Conservation (phyloP, 2,797 vertebrate species). For the Squalus acanthias region DNA sequence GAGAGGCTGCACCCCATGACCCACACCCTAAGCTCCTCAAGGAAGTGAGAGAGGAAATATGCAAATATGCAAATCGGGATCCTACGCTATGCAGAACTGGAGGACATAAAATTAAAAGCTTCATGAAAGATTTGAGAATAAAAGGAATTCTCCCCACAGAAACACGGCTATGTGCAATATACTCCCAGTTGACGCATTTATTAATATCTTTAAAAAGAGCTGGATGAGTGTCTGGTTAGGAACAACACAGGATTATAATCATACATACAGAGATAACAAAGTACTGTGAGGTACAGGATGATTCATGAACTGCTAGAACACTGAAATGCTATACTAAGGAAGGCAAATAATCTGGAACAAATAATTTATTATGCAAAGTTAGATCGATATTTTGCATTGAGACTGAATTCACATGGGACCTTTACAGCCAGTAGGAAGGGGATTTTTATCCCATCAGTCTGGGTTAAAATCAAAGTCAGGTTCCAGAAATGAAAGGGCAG, state of each 20-base stretch:
- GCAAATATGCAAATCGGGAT: neutral
- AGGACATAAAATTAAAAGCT: neutral
- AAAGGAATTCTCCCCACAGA: neutral
- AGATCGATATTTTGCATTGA: neutral
- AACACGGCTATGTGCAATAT: neutral
- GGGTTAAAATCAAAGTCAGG: neutral
- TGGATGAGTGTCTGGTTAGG: neutral
- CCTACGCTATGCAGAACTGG: neutral
- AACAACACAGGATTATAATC: neutral
- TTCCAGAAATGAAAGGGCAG: neutral
- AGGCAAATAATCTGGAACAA: neutral
- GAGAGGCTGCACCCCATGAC: neutral
- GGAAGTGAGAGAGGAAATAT: neutral
- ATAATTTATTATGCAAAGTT: neutral
- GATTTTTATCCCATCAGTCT: neutral
- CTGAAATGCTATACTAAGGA: neutral
- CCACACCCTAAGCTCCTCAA: neutral
- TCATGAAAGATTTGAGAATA: neutral
- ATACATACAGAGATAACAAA: neutral
- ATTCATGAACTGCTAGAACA: neutral
- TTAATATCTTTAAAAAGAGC: neutral
- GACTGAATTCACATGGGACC: neutral
- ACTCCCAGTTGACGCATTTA: neutral
- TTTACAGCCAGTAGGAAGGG: neutral
- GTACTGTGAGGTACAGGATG: neutral